Evolutionary conservation across 2,797 vertebrate species (phyloP).

Genomic region (Mus minutoides): DNA sequence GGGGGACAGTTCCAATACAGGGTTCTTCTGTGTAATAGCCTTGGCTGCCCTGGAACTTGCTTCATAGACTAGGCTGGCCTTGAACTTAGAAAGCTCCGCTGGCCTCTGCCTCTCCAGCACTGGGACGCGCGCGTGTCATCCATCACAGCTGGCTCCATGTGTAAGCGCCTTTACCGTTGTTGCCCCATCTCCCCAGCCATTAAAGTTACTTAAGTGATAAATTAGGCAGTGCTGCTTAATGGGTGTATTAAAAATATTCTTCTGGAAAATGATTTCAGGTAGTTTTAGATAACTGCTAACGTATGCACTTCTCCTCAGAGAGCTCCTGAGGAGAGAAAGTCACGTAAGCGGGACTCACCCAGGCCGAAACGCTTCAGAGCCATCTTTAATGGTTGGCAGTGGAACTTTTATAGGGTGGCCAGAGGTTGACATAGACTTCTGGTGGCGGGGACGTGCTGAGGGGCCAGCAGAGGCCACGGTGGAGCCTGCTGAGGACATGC

Average conservation of each 20-base stretch:
- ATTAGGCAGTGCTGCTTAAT: not conserved
- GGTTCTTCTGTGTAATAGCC: not conserved
- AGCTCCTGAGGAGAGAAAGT: not conserved
- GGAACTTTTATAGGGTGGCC: constrained; percentile 97
- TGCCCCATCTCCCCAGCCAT: not conserved
- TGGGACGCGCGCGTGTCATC: not conserved
- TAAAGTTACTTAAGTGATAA: not conserved
- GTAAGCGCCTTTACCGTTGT: not conserved
- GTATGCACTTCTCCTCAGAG: not conserved
- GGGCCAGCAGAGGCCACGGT: constrained; percentile 87
- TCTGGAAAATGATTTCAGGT: constrained; percentile 32
- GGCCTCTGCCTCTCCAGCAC: not conserved
- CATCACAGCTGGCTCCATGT: not conserved
- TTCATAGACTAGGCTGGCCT: not conserved
- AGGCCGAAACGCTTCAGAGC: constrained; percentile 93
- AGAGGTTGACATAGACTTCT: constrained; percentile 99
- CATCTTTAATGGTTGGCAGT: constrained; percentile 97
- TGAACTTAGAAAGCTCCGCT: not conserved
- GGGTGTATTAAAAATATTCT: not conserved
- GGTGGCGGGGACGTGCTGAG: constrained; percentile 95
- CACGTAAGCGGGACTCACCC: constrained; percentile 87
- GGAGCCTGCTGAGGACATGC: constrained; percentile 88
- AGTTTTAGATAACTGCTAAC: not conserved
- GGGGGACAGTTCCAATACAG: not conserved
- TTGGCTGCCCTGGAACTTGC: not conserved